Evolutionary conservation across 1,140 invertebrate species (phyloP).

Genomic region (Laodelphax striatellus): DNA sequence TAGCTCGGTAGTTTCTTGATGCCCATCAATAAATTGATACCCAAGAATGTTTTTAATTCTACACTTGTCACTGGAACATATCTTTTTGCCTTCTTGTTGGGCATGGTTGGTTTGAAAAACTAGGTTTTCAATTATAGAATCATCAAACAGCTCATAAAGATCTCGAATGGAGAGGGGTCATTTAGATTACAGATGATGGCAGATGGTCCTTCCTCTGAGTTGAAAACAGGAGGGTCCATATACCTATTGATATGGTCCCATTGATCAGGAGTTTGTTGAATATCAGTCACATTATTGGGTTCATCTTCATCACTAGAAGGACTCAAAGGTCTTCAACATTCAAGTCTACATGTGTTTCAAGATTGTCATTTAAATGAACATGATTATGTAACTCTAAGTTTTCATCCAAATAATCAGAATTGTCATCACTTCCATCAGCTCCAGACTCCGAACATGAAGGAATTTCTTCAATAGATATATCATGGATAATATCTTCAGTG

Average conservation of each 20-base stretch:
- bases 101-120: constrained; percentile 20
- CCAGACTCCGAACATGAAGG: background rate
- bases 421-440: background rate
- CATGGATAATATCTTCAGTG: background rate
- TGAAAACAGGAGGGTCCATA: background rate
- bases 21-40: constrained; percentile 26
- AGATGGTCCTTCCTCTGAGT: background rate
- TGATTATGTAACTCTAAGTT: too few relatives aligned
- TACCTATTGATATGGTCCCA: background rate
- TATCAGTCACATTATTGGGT: background rate
- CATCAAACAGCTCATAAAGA: background rate
- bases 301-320: background rate
- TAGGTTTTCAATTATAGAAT: background rate
- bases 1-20: constrained; percentile 24
- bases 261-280: background rate
- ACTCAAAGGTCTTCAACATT: too few relatives aligned
- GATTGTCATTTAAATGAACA: too few relatives aligned
- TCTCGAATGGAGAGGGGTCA: background rate
- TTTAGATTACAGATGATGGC: background rate
- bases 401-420: too few relatives aligned
- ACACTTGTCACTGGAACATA: constrained; percentile 12
- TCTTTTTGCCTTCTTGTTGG: constrained; percentile 10
- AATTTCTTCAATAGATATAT: background rate
- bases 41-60: constrained; percentile 24
- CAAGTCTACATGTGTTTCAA: too few relatives aligned